Evolutionary conservation across 2,797 vertebrate genomes (phyloP).

Genomic region (Myripristis murdjan): DNA sequence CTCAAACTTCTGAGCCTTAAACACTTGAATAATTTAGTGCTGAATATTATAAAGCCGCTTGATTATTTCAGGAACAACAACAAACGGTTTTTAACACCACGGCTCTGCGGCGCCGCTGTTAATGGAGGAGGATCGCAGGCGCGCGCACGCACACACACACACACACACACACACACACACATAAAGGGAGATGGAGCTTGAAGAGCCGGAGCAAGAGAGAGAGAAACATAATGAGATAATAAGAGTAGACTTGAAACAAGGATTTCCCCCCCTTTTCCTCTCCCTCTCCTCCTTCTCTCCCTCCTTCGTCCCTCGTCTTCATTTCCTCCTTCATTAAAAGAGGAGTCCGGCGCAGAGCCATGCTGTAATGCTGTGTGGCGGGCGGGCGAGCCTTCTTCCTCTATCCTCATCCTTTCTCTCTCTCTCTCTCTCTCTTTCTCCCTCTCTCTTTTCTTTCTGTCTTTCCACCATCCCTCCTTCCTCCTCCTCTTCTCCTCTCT

Average conservation of each 20-base stretch:
- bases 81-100: constrained; percentile 55
- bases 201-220: constrained; percentile 16
- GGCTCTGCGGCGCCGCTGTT: constrained; percentile 37
- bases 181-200: constrained; percentile 18
- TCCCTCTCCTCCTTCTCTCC: constrained; percentile 46
- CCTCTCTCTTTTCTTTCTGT: too few relatives aligned
- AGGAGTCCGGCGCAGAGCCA: constrained; percentile 43
- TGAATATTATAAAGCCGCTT: constrained; percentile 65
- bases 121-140: constrained; percentile 62
- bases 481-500: constrained; percentile 49
- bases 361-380: constrained; percentile 40
- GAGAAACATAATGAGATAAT: constrained; percentile 57
- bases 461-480: too few relatives aligned
- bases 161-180: constrained; percentile 12
- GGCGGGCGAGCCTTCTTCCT: constrained; percentile 54
- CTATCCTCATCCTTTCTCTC: constrained; percentile 20
- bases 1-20: constrained; percentile 79
- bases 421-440: too few relatives aligned
- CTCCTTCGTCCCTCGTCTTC: constrained; percentile 66
- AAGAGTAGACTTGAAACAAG: constrained; percentile 65
- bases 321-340: constrained; percentile 75
- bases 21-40: constrained; percentile 82
- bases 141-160: constrained; percentile 48
- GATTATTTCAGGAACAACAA: constrained; percentile 76
- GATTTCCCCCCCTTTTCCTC: constrained; percentile 55